phyloP scores from a whole-genome alignment of 2,797 vertebrate species.

The Acanthiza pusilla region DNA sequence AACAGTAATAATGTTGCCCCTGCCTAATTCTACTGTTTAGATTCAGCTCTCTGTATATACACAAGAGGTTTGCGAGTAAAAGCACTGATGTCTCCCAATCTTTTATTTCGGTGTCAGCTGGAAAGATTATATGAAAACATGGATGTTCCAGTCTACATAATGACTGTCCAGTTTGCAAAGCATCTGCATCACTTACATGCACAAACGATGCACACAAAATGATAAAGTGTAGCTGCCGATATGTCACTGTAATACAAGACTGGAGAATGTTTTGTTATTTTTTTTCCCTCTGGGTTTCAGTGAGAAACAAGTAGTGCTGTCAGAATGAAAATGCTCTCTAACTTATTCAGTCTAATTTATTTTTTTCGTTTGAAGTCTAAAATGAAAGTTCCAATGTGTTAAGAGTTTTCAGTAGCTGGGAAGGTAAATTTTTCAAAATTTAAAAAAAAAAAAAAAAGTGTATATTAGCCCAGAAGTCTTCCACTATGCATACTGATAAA shows the following conservation, averaged over 20 bases:
- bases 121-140: not conserved
- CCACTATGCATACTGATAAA: not conserved
- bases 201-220: not conserved
- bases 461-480: not conserved
- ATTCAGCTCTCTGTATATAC: not conserved
- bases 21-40: not conserved
- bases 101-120: not conserved
- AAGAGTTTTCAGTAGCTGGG: not conserved
- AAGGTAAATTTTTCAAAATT: not conserved
- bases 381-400: not conserved
- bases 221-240: not conserved
- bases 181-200: not conserved
- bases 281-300: not conserved
- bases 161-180: not conserved
- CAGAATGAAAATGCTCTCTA: not conserved
- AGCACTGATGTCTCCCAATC: not conserved
- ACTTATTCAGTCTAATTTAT: not conserved
- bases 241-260: not conserved
- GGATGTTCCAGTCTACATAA: fast-evolving
- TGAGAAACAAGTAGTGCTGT: not conserved
- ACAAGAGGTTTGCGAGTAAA: not conserved
- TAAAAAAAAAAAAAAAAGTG: not conserved
- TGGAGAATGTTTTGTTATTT: not conserved
- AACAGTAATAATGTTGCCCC: not conserved
- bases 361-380: not conserved